Conservation (phyloP, 2,113 vertebrate genomes). For the Lepidothrix coronata region DNA sequence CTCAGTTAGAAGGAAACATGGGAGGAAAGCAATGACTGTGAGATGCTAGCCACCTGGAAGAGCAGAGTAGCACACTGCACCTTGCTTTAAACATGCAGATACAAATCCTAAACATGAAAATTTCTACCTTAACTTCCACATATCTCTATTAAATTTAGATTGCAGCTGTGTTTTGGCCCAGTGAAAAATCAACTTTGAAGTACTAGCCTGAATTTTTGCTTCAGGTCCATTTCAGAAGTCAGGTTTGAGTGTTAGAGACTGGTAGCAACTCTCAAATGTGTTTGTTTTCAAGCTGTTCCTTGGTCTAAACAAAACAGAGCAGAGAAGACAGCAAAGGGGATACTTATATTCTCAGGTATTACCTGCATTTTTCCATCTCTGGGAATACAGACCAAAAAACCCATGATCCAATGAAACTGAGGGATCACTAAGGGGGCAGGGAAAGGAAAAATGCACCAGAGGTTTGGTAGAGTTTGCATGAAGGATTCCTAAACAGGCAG, state of each 20-base stretch:
- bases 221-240: neutral
- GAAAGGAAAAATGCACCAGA: neutral
- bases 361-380: neutral
- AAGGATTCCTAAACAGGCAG: conserved; percentile 1
- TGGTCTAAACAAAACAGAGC: neutral
- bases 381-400: neutral
- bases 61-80: neutral
- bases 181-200: neutral
- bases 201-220: neutral
- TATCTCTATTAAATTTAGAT: neutral
- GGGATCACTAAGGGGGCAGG: neutral
- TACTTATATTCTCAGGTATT: neutral
- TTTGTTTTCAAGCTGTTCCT: neutral
- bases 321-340: neutral
- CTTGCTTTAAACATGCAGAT: neutral
- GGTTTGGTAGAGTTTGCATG: neutral
- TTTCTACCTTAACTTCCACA: neutral
- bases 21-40: neutral
- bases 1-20: neutral
- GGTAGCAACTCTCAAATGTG: neutral
- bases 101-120: neutral
- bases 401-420: neutral
- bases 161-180: neutral
- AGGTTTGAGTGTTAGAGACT: neutral
- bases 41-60: neutral